Conservation (phyloP, 2,797 vertebrate genomes). For the Distichodus sexfasciatus region DNA sequence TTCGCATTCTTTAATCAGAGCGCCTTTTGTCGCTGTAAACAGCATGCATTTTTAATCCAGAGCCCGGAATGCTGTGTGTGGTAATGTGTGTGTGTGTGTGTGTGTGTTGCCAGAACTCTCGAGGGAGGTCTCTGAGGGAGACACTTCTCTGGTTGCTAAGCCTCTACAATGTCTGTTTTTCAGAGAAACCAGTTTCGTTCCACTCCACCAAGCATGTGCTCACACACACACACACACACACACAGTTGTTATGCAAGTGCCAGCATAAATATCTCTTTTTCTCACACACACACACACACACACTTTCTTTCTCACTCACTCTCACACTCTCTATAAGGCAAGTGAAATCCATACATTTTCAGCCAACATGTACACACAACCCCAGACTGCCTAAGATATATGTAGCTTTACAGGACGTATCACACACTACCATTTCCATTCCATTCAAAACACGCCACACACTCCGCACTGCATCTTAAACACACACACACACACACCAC, state of each 20-base stretch:
- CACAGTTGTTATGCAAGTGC: slow-evolving; percentile 24
- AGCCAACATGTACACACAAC: neutral
- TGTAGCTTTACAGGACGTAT: neutral
- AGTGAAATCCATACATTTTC: too few relatives aligned
- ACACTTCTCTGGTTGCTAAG: slow-evolving; percentile 24
- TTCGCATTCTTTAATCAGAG: slow-evolving; percentile 72
- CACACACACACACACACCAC: neutral
- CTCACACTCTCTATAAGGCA: too few relatives aligned
- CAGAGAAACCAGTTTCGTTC: slow-evolving; percentile 18
- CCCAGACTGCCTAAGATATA: neutral
- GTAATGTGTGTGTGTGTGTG: slow-evolving; percentile 13
- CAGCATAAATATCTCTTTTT: neutral
- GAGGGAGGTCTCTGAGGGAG: slow-evolving; percentile 15
- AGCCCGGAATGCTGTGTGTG: slow-evolving; percentile 57
- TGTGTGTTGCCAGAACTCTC: slow-evolving; percentile 22
- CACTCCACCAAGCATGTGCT: slow-evolving; percentile 1
- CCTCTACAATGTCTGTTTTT: slow-evolving; percentile 20
- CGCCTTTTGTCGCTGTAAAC: slow-evolving; percentile 78
- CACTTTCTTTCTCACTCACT: slow-evolving; percentile 3
- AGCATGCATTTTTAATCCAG: slow-evolving; percentile 79
- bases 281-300: neutral
- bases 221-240: slow-evolving; percentile 13
- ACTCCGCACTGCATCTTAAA: neutral
- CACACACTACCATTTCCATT: neutral
- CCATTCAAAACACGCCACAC: neutral